Base-by-base conservation (phyloP, 2,113 vertebrate genomes). In the Formicarius rufipectus region DNA sequence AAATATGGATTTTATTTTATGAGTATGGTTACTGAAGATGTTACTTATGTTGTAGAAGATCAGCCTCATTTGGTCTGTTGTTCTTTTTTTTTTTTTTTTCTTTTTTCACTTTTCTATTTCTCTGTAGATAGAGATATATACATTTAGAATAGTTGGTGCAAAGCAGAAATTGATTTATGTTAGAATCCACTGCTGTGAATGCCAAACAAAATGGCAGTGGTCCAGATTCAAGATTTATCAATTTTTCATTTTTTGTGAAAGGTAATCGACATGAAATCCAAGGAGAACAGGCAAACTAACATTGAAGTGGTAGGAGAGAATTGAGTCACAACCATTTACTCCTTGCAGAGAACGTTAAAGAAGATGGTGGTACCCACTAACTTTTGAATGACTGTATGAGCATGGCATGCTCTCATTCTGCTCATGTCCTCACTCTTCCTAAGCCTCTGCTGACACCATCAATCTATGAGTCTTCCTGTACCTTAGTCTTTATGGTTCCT, bases 71-170 rank as follows among this genome's bases (percentile, higher is more conserved):
- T 72, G 23, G 9, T 55, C 18, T 55, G 27, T 18, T 69, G 7
- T 28, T 68, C 1, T 4, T 10, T 7, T 35, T 14, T 3, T 2
- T 30, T 62, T 42, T 7, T 35, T 14, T 3, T 2, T 30, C 58
- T 42, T 39, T 39, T 44, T 42, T 2, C 5, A 45, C 10, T 73
- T 73, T 77, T 45, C 14, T 50, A 27, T 23, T 92, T 50, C 55
- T 52, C 14, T 64, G 30, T 55, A 72, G 39, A 33, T 44, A 64
- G 42, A 76, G 28, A 45, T 3, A 33, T 19, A 74, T 7, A 44
- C 4, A 35, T 69, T 74, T 59, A 52, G 20, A 91, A 49, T 10
- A n/a, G 6, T 33, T 47, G 42, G 17, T 25, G 9, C 49, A 72
- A 79, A 89, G 37, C 25, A 94, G n/a, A 84, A 78, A 84, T 15